Conservation (phyloP, 53 echinoderm and acorn worm species). For the Glandiceps talaboti region DNA sequence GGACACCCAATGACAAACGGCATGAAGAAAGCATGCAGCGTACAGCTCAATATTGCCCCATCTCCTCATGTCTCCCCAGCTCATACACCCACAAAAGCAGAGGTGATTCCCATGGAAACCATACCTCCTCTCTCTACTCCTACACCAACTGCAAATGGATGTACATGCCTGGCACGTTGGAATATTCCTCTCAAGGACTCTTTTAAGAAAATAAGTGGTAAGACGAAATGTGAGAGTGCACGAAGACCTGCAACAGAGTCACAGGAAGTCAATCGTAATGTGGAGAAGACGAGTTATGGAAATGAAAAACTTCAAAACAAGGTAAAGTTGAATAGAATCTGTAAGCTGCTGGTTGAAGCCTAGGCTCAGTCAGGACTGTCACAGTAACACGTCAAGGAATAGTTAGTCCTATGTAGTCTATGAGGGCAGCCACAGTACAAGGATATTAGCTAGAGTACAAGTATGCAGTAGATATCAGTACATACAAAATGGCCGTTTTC, state of each 20-base stretch:
- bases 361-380: too few species aligned
- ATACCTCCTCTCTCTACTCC: neutral
- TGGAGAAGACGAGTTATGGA: too few species aligned
- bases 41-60: neutral
- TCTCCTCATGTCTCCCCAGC: neutral
- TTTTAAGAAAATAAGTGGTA: neutral
- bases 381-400: too few species aligned
- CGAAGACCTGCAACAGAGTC: neutral
- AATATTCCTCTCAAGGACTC: neutral
- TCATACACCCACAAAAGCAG: neutral
- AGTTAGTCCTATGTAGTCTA: too few species aligned
- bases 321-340: too few species aligned
- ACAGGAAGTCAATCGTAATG: neutral
- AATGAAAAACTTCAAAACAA: too few species aligned
- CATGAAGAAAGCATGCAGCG: neutral
- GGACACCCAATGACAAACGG: neutral
- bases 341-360: too few species aligned
- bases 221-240: neutral
- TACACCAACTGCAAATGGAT: neutral
- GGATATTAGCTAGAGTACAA: too few species aligned
- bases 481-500: too few species aligned
- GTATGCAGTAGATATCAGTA: too few species aligned
- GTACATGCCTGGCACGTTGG: neutral
- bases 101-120: neutral
- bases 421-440: too few species aligned